Conservation (phyloP, 2,797 vertebrate species). For the Sebastiscus tertius region DNA sequence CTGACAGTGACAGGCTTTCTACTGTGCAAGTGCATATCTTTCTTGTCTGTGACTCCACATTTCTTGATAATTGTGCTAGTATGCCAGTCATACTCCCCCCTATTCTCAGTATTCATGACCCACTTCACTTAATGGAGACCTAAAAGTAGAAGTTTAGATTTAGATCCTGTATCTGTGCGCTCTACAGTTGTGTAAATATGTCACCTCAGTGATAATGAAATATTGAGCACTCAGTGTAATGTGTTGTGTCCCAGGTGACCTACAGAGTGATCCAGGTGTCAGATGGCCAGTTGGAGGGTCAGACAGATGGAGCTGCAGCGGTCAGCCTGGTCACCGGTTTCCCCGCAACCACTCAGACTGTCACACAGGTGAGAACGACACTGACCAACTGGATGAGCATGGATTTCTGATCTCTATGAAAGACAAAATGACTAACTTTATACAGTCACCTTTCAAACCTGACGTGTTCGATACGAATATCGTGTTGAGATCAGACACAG, state of each 20-base stretch:
- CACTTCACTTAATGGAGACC: background rate
- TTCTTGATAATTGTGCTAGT: background rate
- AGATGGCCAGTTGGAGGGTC: conserved; percentile 92
- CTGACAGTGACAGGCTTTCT: background rate
- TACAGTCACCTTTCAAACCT: background rate
- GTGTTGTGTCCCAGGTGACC: conserved; percentile 85
- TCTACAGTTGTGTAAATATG: background rate
- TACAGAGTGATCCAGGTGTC: conserved; percentile 96
- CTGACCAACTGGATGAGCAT: background rate
- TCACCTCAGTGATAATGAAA: background rate
- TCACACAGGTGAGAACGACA: conserved; percentile 74
- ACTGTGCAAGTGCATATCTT: background rate
- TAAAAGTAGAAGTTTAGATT: background rate
- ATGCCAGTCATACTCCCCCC: background rate
- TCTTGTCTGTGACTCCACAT: background rate
- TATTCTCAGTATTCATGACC: background rate
- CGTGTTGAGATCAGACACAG: background rate
- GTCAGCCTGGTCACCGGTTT: conserved; percentile 94
- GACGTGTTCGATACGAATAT: background rate
- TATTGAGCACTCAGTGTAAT: background rate
- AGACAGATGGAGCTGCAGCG: conserved; percentile 88
- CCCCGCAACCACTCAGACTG: conserved; percentile 86
- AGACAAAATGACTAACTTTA: background rate
- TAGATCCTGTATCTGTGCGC: background rate
- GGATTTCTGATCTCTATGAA: background rate